Evolutionary conservation across 2,888 invertebrate species (phyloP).

Genomic region (Thymelicus lineola): DNA sequence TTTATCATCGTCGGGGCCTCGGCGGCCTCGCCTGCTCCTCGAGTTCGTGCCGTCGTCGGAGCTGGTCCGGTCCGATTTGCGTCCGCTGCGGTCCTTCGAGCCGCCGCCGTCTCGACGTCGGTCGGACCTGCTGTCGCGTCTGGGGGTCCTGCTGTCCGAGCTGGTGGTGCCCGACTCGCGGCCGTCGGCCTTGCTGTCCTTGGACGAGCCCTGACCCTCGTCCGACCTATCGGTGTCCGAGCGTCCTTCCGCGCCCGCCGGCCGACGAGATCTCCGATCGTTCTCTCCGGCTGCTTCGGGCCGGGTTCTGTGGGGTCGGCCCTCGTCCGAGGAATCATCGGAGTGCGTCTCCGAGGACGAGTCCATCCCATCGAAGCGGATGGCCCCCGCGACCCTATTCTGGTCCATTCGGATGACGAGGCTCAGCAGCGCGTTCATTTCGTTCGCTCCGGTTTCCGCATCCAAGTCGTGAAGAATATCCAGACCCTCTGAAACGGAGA

Average conservation of each 20-base stretch:
- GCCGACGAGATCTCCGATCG: not conserved
- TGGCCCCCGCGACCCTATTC: conserved; percentile 71
- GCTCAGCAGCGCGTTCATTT: conserved; percentile 80
- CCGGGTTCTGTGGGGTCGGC: not conserved
- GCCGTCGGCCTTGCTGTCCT: not conserved
- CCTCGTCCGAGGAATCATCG: conserved; percentile 25
- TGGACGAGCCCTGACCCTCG: conserved; percentile 9
- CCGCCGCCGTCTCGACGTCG: not conserved
- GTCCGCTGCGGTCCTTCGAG: conserved; percentile 6
- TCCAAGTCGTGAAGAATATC: conserved; percentile 68
- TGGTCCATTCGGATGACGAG: conserved; percentile 78
- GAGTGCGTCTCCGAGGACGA: conserved; percentile 47
- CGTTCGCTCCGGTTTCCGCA: conserved; percentile 67
- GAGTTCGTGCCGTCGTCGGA: conserved; percentile 16
- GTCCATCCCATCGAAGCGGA: conserved; percentile 64
- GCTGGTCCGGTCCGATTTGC: conserved; percentile 9
- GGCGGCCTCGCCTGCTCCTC: conserved; percentile 2
- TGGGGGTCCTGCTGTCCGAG: not conserved
- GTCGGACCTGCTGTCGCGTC: not conserved
- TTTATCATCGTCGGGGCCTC: conserved; percentile 12
- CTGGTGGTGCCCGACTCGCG: conserved; percentile 3
- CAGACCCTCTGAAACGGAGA: conserved; percentile 55
- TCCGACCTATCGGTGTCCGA: conserved; percentile 14
- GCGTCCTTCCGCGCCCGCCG: not conserved
- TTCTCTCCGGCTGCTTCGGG: not conserved